phyloP scores from a whole-genome alignment of 2,888 invertebrate genomes.

The Nemotelus nigrinus region DNA sequence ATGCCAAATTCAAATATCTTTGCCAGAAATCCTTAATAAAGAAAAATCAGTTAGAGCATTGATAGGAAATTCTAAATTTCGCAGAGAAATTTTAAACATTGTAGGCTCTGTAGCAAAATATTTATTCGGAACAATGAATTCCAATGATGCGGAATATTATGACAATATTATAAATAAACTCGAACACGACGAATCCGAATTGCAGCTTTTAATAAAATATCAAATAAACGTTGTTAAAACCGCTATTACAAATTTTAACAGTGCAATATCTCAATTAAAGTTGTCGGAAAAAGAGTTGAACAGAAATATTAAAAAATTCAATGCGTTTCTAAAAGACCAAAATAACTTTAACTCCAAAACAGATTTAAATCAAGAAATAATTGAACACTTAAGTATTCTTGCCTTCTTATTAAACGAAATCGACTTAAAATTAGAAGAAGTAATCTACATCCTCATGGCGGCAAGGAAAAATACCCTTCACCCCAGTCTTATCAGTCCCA shows the following conservation, averaged over 20 bases:
- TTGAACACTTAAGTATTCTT: slow-evolving; percentile 45
- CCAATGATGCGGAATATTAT: too few relatives aligned
- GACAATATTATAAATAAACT: too few relatives aligned
- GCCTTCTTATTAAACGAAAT: slow-evolving; percentile 48
- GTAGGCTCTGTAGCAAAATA: slow-evolving; percentile 40
- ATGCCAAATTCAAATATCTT: slow-evolving; percentile 27
- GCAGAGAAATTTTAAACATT: slow-evolving; percentile 33
- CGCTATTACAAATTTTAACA: too few relatives aligned
- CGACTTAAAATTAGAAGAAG: slow-evolving; percentile 45
- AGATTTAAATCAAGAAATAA: slow-evolving; percentile 5
- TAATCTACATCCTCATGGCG: slow-evolving; percentile 50
- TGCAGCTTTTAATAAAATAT: slow-evolving; percentile 5
- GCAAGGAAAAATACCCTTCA: slow-evolving; percentile 51
- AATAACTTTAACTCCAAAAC: background rate
- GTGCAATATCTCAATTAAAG: background rate
- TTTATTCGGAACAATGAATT: too few relatives aligned
- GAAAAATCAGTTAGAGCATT: slow-evolving; percentile 4
- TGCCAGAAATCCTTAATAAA: slow-evolving; percentile 28
- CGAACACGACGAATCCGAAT: slow-evolving; percentile 7
- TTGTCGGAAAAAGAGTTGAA: slow-evolving; percentile 17
- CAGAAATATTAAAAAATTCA: slow-evolving; percentile 5
- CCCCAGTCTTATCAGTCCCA: slow-evolving; percentile 51
- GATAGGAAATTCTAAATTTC: background rate
- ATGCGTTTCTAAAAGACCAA: slow-evolving; percentile 7
- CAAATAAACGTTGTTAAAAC: slow-evolving; percentile 12